Conservation (phyloP, 2,113 vertebrate species). For the Equus quagga region DNA sequence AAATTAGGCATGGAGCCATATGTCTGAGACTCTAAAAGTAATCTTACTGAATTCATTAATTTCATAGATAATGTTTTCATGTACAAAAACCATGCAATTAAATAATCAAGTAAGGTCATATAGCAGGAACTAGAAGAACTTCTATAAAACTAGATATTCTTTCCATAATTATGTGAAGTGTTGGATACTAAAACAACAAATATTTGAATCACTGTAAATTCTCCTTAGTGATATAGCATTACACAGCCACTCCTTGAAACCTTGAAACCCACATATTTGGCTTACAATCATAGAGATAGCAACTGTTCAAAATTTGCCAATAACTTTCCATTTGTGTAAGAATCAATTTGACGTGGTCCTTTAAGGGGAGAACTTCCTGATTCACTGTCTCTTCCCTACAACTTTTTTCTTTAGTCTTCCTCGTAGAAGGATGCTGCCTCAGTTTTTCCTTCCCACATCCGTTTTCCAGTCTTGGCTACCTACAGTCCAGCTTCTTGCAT, state of each 20-base stretch:
- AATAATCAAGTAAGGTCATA: not conserved
- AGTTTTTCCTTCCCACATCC: not conserved
- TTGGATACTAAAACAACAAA: not conserved
- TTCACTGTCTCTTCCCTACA: not conserved
- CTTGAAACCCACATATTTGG: not conserved
- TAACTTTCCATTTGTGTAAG: not conserved
- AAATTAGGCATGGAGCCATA: not conserved
- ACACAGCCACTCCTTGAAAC: not conserved
- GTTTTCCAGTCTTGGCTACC: not conserved
- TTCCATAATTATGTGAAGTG: not conserved
- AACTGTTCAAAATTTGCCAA: not conserved
- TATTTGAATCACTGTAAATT: not conserved
- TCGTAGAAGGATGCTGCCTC: accelerated
- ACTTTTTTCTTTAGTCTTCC: not conserved
- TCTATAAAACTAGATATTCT: not conserved
- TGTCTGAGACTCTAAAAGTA: not conserved
- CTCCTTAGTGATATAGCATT: not conserved
- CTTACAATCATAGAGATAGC: not conserved
- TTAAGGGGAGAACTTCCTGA: not conserved
- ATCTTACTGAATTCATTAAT: not conserved
- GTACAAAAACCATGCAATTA: not conserved
- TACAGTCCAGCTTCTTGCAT: not conserved
- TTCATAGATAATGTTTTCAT: not conserved
- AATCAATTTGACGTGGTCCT: not conserved
- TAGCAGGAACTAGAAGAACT: not conserved